phyloP scores from a whole-genome alignment of 2,797 vertebrate genomes.

The Ispidina picta region DNA sequence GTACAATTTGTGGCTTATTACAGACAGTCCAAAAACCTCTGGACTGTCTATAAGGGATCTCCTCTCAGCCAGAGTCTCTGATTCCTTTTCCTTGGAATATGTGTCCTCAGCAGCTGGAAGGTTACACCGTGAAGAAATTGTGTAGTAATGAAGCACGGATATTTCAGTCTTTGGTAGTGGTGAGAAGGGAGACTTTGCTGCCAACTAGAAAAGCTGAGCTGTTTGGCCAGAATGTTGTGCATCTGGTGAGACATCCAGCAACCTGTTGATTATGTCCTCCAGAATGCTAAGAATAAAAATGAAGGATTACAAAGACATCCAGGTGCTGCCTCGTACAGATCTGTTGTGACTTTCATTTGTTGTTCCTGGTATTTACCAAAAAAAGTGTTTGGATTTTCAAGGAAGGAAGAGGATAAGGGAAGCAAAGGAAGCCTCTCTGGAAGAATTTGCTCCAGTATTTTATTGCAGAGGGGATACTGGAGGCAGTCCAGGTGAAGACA shows the following conservation, averaged over 20 bases:
- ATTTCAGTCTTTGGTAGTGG: not conserved
- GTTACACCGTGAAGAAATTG: not conserved
- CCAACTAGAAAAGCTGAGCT: not conserved
- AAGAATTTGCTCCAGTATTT: not conserved
- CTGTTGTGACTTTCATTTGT: not conserved
- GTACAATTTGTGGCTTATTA: not conserved
- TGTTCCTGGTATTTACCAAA: not conserved
- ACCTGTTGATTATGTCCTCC: not conserved
- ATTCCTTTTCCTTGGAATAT: not conserved
- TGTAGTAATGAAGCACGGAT: not conserved
- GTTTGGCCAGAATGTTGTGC: not conserved
- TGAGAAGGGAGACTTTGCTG: not conserved
- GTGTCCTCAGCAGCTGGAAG: not conserved
- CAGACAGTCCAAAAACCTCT: not conserved
- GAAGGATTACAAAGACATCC: not conserved
- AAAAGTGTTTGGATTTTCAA: not conserved
- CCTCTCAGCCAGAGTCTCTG: not conserved
- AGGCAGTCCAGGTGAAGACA: not conserved
- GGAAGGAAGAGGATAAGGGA: not conserved
- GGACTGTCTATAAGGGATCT: not conserved
- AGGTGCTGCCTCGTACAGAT: not conserved
- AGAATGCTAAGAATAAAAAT: not conserved
- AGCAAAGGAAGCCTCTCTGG: not conserved
- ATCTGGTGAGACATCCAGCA: not conserved
- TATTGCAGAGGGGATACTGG: not conserved